Evolutionary conservation across 2,113 vertebrate species (phyloP), one percentile per base, ranked within the genome.

Genomic region (Corynorhinus townsendii): DNA sequence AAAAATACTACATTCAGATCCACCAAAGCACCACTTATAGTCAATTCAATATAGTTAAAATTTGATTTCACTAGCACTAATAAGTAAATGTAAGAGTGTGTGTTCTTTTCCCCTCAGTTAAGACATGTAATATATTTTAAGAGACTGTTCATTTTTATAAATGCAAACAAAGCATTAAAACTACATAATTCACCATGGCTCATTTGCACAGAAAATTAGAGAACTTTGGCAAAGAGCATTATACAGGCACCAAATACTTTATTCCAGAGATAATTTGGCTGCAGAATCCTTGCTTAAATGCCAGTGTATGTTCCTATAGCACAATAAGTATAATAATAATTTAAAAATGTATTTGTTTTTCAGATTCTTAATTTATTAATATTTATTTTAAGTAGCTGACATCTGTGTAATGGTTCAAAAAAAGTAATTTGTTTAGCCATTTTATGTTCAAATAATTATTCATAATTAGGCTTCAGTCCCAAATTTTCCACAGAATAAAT

Each of bases 71-170:
- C 5, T 45, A 45, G 94, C 26, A 96, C 22, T 22, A 30, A 43
- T 80, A 93, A 71, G 52, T 59, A 95, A 73, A 54, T 85, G 68
- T 92, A 96, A 97, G 72, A 91, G 64, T 17, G 75, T 11, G 59
- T 81, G 68, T 96, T 86, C 72, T 96, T 94, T 85, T 69, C 85
- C 82, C 77, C 85, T 97, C 95, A 73, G 88, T 93, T 96, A 95
- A 94, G 45, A 93, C 95, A 81, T 40, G 22, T n/a, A 68, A 90
- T 11, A 43, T 49, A 86, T 45, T 91, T 86, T 82, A 90, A 69
- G 76, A 73, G 3, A 80, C 1, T 76, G 3, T 9, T 76, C 40
- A 79, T 75, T 26, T 80, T 15, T 83, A 22, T 93, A 56, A 95
- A 56, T 72, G 8, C 10, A 89, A 28, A n/a, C 16, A 85, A 86